Base-by-base conservation (phyloP, 2,888 invertebrate species). In the Disparrhopalites patrizii region DNA sequence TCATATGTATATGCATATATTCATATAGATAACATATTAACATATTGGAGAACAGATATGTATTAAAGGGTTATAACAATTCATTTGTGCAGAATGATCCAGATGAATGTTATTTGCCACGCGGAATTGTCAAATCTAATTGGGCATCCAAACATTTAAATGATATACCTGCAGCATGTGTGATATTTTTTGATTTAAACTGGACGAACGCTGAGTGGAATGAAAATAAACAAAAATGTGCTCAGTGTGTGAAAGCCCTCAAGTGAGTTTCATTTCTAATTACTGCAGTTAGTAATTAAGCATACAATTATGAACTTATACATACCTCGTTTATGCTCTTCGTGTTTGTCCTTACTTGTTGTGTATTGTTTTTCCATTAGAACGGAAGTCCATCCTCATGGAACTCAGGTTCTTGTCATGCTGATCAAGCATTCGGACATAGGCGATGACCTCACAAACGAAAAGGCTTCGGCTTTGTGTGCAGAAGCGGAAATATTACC, bases 151-250 rank as follows among this genome's bases (percentile, higher is more conserved):
- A 99, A 80, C 93, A 97, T 78, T 83, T 94, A 38, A 87, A 89
- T 73, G 85, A 90, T 65, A 85, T 98, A 70, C 98, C 99, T 8
- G 89, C 97, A 1, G 89, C 98, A 0, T 88, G 94, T 28, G 94
- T 96, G 2, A 85, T 96, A 69, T 99, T 98, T 80, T 93, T 92
- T 79, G 97, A 99, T 77, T 85, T 98, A 78, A 97, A 98, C 80
- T 99, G 98, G 98, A 92, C 93, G 78, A 96, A 97, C 80, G 83
- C 85, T 0, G 85, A 88, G 70, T 98, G 97, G 96, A 90, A 90
- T 74, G 97, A 97, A 75, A 95, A 92, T 78, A 92, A 93, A 77
- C 87, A 91, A 76, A 96, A 96, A 79, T 96, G 95, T 80, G 90
- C 93, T 8, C 90, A 91, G 0, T 85, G 90, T 76, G 90, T 97